Base-by-base conservation (phyloP, 1,140 invertebrate genomes). In the Nasonia vitripennis region DNA sequence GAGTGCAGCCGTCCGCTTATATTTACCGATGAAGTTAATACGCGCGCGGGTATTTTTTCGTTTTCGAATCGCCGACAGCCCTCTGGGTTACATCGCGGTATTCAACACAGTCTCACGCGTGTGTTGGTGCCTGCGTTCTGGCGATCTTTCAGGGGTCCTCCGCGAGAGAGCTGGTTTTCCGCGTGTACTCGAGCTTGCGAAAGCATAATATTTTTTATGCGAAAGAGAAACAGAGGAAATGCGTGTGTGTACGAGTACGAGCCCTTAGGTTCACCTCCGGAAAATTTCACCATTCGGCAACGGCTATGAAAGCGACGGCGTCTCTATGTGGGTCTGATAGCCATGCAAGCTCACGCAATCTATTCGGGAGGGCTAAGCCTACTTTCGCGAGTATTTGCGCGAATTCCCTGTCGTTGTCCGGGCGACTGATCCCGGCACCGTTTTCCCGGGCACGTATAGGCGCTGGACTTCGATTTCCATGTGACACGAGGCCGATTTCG, bases 21-120 rank as follows among this genome's bases (percentile, higher is more conserved):
- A 37, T 75, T 51, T 55, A 3, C 71, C 14, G 48, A 37, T 37
- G 41, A 74, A 82, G 55, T 81, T 82, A 82, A 82, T 82, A 62
- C 27, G 7, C 17, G 27, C 34, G 17, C 17, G 55, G 17, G 17
- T n/a, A 14, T 17, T 55, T 17, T 55, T 17, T 17, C 5, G 2
- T 55, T 55, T 55, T 14, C 14, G 5, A 55, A 14, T 17, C 51
- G 34, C 34, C 34, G 34, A 6, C 34, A 37, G 34, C 34, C 5
- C 34, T 37, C 4, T 37, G 3, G 5, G 34, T 5, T 37, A 37
- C 34, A 37, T 37, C 34, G 4, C 34, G 51, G 4, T 17, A 55
- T 55, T 55, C 2, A 55, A 55, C 20, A 55, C 34, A 55, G 1
- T 5, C 45, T 27, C 45, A 9, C 45, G 12, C 17, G 51, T 17